A percentile compares a stretch with the other conserved stretches of the same genome.
These are phyloP conservation scores for Trichomalopsis sarcophagae DNA, from an alignment of 1,140 invertebrate species.

Conservation along the genomic window DNA sequence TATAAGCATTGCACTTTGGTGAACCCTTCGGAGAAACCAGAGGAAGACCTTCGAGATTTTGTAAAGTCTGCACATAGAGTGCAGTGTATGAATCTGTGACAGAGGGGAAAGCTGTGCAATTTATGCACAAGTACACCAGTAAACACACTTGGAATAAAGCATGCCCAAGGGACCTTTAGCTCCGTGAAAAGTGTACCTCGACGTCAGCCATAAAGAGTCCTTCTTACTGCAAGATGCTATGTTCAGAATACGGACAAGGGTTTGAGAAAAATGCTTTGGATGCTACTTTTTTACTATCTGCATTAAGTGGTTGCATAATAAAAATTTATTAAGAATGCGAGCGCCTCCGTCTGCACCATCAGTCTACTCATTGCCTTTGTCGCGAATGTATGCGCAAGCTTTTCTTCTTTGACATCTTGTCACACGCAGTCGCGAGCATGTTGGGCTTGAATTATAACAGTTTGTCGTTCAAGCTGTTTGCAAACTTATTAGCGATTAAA, in stretches of 20 bases:
- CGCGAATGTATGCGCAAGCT: constrained; percentile 19
- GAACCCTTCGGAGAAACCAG: constrained; percentile 52
- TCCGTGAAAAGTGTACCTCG: constrained; percentile 56
- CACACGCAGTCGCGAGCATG: neutral
- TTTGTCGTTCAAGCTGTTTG: neutral
- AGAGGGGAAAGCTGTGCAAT: constrained; percentile 68
- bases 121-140: constrained; percentile 68
- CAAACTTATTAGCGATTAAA: no score
- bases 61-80: constrained; percentile 60
- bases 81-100: constrained; percentile 19
- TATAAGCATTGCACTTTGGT: constrained; percentile 20
- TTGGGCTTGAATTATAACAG: neutral
- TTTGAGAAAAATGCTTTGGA: constrained; percentile 68
- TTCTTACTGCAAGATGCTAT: constrained; percentile 40
- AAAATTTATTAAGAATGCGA: constrained; percentile 64
- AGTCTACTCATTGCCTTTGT: constrained; percentile 47
- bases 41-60: constrained; percentile 63
- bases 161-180: constrained; percentile 60
- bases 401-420: constrained; percentile 22
- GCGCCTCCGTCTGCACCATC: neutral
- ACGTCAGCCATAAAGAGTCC: constrained; percentile 53
- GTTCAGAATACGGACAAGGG: constrained; percentile 63
- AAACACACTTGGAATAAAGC: constrained; percentile 71
- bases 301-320: constrained; percentile 65
- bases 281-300: constrained; percentile 67